These are phyloP conservation scores for Pachydiplax longipennis DNA, from an alignment of 2,888 invertebrate species.

Conservation along the genomic window DNA sequence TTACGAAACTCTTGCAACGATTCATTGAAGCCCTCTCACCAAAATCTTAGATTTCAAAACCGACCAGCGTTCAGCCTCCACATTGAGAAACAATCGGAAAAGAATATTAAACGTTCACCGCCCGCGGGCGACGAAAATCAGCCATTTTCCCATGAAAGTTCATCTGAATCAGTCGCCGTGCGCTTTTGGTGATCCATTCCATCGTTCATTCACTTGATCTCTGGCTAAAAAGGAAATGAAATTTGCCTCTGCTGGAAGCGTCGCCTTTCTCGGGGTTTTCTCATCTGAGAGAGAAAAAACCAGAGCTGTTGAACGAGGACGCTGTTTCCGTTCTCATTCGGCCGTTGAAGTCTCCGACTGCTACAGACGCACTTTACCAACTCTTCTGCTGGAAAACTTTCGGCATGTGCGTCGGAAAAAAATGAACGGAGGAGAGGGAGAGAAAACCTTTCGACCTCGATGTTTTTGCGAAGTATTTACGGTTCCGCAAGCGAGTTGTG, in stretches of 20 bases:
- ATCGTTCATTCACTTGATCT: background rate
- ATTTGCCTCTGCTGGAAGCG: background rate
- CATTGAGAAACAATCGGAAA: background rate
- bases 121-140: background rate
- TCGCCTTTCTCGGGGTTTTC: slow-evolving; percentile 7
- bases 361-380: background rate
- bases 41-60: background rate
- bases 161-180: background rate
- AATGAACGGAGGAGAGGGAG: background rate
- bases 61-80: background rate
- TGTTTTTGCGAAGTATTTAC: background rate
- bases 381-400: background rate
- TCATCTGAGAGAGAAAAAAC: background rate
- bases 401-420: background rate
- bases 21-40: background rate
- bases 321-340: slow-evolving; percentile 36
- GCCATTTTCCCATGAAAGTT: background rate
- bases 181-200: background rate
- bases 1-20: background rate
- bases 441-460: slow-evolving; percentile 12
- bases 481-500: background rate
- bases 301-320: background rate
- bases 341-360: background rate
- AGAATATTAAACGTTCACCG: background rate
- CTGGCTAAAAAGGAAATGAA: background rate